phyloP scores from a whole-genome alignment of 1,140 invertebrate genomes.

The Arctopsyche grandis region DNA sequence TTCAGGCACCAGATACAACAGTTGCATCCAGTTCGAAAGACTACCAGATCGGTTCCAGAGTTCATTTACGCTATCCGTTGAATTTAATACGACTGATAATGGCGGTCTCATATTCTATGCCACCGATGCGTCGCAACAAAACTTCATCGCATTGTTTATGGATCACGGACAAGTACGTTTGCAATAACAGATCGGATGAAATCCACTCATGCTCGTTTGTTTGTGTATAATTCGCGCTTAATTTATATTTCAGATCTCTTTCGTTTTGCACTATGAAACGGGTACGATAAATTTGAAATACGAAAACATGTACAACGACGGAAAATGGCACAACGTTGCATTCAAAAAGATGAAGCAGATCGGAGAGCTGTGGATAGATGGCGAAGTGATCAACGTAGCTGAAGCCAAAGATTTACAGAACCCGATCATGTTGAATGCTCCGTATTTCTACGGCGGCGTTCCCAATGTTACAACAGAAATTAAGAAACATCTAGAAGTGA shows the following conservation, averaged over 20 bases:
- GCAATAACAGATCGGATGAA: no score
- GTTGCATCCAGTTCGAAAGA: conserved; percentile 76
- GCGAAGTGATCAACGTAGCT: conserved; percentile 66
- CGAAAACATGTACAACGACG: conserved; percentile 77
- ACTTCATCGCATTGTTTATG: conserved; percentile 86
- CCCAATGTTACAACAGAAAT: conserved; percentile 55
- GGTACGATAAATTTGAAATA: conserved; percentile 72
- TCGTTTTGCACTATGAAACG: conserved; percentile 78
- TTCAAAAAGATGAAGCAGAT: conserved; percentile 69
- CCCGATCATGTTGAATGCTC: conserved; percentile 73
- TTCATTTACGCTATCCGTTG: conserved; percentile 80
- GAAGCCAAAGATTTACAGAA: conserved; percentile 67
- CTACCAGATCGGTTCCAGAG: conserved; percentile 72
- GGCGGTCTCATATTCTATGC: conserved; percentile 89
- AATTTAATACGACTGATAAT: conserved; percentile 83
- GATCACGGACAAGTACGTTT: conserved; percentile 79
- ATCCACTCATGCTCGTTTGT: background rate
- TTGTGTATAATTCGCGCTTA: conserved; percentile 8
- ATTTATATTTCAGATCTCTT: conserved; percentile 68
- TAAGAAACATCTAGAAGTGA: conserved; percentile 57
- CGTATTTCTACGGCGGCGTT: conserved; percentile 84
- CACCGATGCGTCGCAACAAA: conserved; percentile 71
- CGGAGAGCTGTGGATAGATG: conserved; percentile 78
- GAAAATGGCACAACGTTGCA: conserved; percentile 84
- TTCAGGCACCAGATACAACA: conserved; percentile 73